Base-by-base conservation (phyloP, 2,888 invertebrate genomes). In the Euclidia mi region DNA sequence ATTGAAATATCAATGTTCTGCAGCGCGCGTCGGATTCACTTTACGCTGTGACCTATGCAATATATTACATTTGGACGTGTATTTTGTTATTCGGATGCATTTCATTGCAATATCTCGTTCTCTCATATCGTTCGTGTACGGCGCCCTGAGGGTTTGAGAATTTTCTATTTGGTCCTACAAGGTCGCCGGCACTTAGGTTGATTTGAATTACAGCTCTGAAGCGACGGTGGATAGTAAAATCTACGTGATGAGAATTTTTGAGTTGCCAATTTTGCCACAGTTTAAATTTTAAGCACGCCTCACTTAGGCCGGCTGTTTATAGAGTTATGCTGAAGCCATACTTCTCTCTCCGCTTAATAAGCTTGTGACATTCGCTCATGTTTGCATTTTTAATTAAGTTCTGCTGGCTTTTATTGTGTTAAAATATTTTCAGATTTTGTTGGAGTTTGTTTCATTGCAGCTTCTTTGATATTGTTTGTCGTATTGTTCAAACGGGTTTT, bases 121-220 rank as follows among this genome's bases (percentile, higher is more conserved):
- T 57, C 52, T 31, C 44, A 40, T 50, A 50, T 40, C 50, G 48
- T 57, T 56, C 49, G 37, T 45, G 41, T 48, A 64, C 56, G 61
- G 50, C 56, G 34, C 71, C 75, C 75, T 38, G 29, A 60, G 67
- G 74, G 64, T 63, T 65, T 53, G 58, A 48, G 60, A 74, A 69
- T 75, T 73, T 73, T 75, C 70, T 74, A 71, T 72, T 65, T 75
- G 51, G 61, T 56, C 58, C 34, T 52, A 52, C 68, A 52, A 48
- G 53, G 61, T 72, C 62, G 65, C 47, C 50, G 56, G 71, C 81
- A 80, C 81, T 85, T 77, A 65, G 63, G 73, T 78, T 84, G 81
- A 84, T 87, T 84, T 80, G 85, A 82, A 75, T 83, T 81, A 85
- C 71, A 74, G 64, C 65, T 78, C 69, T 46, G 65, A 62, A 63